These are phyloP conservation scores for Metopia argyrocephala DNA, from an alignment of 2,888 invertebrate species.

Conservation along the genomic window DNA sequence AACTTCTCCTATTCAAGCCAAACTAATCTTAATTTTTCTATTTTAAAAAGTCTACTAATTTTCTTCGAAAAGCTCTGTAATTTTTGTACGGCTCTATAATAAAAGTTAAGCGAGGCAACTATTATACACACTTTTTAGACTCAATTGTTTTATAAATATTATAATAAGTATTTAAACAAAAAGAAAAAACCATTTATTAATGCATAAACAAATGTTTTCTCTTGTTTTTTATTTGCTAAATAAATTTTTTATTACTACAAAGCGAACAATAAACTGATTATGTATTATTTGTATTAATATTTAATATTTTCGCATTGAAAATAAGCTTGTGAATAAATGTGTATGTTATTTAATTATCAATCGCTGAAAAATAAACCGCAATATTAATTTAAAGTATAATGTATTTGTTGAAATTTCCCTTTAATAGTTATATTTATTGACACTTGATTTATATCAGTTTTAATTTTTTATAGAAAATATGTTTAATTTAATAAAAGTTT, in stretches of 20 bases:
- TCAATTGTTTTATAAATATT: conserved; percentile 49
- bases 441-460: conserved; percentile 26
- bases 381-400: conserved; percentile 46
- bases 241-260: conserved; percentile 10
- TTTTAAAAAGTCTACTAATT: not conserved
- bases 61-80: not conserved
- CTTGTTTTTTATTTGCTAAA: conserved; percentile 48
- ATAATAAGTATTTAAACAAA: no score
- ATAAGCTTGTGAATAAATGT: conserved; percentile 39
- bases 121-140: conserved; percentile 36
- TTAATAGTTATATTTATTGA: conserved; percentile 19
- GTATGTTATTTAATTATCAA: conserved; percentile 47
- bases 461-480: not conserved
- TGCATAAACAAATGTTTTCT: no score
- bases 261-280: not conserved
- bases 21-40: not conserved
- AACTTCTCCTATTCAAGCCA: no score
- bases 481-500: conserved; percentile 17
- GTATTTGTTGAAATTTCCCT: conserved; percentile 48
- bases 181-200: no score
- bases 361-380: conserved; percentile 44
- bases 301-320: conserved; percentile 21
- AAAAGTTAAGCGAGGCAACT: conserved; percentile 36
- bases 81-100: conserved; percentile 12
- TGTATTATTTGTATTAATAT: conserved; percentile 18